Conservation (phyloP, 2,113 vertebrate species). For the Pavo muticus region DNA sequence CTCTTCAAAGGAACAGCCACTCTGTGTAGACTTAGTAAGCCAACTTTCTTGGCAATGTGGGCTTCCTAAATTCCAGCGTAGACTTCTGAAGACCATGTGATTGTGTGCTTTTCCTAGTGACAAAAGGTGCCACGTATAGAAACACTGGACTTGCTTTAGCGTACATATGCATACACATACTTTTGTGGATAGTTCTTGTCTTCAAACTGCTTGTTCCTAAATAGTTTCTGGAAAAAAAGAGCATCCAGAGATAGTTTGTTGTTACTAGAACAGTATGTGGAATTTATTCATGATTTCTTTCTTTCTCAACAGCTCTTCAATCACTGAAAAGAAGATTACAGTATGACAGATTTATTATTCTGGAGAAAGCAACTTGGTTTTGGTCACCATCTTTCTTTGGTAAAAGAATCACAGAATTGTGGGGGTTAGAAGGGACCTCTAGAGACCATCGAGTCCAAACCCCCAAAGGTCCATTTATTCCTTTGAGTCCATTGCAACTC, state of each 20-base stretch:
- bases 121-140: neutral
- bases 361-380: neutral
- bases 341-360: neutral
- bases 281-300: neutral
- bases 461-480: neutral
- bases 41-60: neutral
- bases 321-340: neutral
- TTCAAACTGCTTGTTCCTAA: neutral
- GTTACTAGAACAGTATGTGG: neutral
- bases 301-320: neutral
- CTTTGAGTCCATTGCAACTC: neutral
- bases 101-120: neutral
- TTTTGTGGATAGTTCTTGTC: neutral
- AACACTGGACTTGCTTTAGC: neutral
- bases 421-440: too few species aligned
- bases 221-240: neutral
- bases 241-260: neutral
- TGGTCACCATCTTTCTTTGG: neutral
- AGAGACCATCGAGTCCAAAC: too few species aligned
- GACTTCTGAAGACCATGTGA: neutral
- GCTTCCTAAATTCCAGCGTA: neutral
- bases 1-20: neutral
- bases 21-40: neutral
- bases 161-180: rapidly evolving
- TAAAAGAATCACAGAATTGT: too few species aligned